Base-by-base conservation (phyloP, 2,113 vertebrate genomes). In the Canis aureus region DNA sequence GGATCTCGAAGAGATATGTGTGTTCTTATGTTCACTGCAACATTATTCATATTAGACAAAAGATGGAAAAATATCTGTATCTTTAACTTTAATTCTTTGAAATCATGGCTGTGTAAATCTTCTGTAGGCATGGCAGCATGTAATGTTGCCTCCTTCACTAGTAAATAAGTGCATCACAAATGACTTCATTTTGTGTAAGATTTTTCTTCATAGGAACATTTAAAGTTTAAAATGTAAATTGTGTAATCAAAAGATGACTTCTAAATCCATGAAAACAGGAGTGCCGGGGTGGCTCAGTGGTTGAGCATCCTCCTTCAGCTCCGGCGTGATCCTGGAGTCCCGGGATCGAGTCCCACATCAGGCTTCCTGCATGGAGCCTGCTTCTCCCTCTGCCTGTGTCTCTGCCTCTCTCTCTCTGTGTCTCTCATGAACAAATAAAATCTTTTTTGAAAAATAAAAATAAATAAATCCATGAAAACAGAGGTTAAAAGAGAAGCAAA, bases 161-260 rank as follows among this genome's bases (percentile, higher is more conserved):
- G 17, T n/a, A 38, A 17, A 53, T 27, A 20, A 62, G 3, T 25
- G 5, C 5, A n/a, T 51, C 11, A 62, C 25, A 96, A 91, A 62
- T 60, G 8, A 86, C 13, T 94, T 95, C 4, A 67, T 80, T 81
- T 62, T 49, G 43, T 85, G 0, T 73, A 9, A 91, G 15, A 83
- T 43, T 67, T 88, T 91, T 90, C 64, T 85, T 66, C 88, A 60
- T 32, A 29, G 73, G 27, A 88, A 66, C 13, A 73, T 49, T 87
- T 96, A 66, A 94, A 25, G 8, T 80, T 89, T 91, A 90, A 87
- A 90, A 71, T 83, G 71, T 60, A 8, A 93, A 96, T 80, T 71
- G 10, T 4, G 32, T 59, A 93, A 91, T 95, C 43, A 74, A 96
- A 93, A 71, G 5, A 84, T 90, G 38, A 84, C 15, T 51, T 91